Percentiles rank a stretch among this genome's conserved stretches.
Conservation (phyloP, 2,888 invertebrate species). For the Dorcus hopei region DNA sequence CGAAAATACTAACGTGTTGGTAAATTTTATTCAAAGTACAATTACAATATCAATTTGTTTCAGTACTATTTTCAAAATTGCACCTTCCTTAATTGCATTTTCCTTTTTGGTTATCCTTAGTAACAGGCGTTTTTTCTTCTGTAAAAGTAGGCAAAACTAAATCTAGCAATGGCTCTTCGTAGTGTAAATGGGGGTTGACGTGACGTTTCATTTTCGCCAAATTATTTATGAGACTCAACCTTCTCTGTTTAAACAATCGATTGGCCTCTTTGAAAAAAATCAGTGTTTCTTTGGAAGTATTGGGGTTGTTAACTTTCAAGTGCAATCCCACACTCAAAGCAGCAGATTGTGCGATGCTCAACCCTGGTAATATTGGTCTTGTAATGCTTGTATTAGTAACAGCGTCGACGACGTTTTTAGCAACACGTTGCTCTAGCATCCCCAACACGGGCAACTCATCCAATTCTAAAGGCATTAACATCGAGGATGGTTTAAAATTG, state of each 20-base stretch:
- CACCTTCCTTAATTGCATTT: no score
- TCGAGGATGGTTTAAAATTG: conserved; percentile 36
- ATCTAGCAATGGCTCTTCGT: conserved; percentile 43
- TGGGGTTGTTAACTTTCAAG: conserved; percentile 55
- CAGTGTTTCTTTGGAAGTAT: conserved; percentile 36
- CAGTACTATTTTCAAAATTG: no score
- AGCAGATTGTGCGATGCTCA: conserved; percentile 53
- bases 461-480: conserved; percentile 50
- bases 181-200: conserved; percentile 57
- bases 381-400: conserved; percentile 53
- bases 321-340: conserved; percentile 56
- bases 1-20: no score
- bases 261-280: conserved; percentile 47
- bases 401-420: conserved; percentile 54
- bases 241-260: conserved; percentile 43
- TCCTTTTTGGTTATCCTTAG: no score
- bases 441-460: conserved; percentile 57
- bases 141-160: conserved; percentile 15
- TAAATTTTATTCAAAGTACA: no score
- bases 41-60: no score
- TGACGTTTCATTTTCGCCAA: conserved; percentile 50
- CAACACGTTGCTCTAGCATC: conserved; percentile 61
- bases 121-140: no score
- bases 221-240: conserved; percentile 35
- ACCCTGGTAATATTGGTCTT: conserved; percentile 61